Conservation (phyloP, 2,113 vertebrate genomes). For the Odobenus rosmarus region DNA sequence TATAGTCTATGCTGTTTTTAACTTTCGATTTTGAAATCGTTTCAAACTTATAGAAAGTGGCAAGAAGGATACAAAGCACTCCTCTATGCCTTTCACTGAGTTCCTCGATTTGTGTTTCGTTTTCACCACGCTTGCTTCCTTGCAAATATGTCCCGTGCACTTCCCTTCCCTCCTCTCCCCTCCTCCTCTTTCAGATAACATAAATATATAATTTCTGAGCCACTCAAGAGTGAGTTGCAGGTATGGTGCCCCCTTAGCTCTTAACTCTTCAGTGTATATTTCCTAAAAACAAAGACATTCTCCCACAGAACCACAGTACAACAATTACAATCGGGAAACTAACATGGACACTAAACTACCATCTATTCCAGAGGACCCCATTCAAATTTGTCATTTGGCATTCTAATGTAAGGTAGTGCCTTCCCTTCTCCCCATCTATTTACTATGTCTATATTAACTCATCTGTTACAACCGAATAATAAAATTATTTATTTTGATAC, state of each 20-base stretch:
- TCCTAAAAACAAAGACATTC: background rate
- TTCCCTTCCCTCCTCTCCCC: too few relatives aligned
- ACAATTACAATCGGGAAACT: background rate
- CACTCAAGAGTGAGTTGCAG: background rate
- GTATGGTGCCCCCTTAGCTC: background rate
- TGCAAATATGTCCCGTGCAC: accelerated
- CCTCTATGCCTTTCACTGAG: background rate
- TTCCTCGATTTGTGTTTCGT: background rate
- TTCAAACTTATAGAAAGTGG: conserved; percentile 11
- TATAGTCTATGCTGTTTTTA: background rate
- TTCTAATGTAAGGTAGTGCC: background rate
- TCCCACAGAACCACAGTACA: background rate
- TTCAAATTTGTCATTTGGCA: background rate
- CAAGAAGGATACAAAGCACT: background rate
- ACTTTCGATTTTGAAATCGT: conserved; percentile 26
- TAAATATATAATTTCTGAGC: background rate
- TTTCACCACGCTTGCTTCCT: background rate
- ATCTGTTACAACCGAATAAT: background rate
- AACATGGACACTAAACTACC: background rate
- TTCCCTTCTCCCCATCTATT: background rate
- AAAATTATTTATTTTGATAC: conserved; percentile 2
- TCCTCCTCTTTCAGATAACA: background rate
- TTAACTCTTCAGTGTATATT: background rate
- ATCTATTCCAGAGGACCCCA: background rate
- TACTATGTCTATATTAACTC: background rate